Evolutionary conservation across 1,140 invertebrate genomes (phyloP).

Genomic region (Berghia stephanieae): DNA sequence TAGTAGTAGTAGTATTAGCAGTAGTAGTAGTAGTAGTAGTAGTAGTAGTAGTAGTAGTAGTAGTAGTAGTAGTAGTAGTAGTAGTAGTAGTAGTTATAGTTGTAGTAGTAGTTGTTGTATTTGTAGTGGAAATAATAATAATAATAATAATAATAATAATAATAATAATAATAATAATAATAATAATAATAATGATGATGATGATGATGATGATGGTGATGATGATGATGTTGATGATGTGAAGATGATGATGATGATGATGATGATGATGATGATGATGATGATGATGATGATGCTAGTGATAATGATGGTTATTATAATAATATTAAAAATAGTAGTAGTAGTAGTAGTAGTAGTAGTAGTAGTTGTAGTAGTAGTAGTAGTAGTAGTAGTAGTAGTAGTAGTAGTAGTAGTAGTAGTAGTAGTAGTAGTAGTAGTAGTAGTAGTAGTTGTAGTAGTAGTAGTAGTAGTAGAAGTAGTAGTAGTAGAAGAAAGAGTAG

Average conservation of each 20-base stretch:
- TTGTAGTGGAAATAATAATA: slow-evolving; percentile 17
- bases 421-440: too few relatives aligned
- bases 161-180: slow-evolving; percentile 27
- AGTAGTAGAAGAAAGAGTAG: too few relatives aligned
- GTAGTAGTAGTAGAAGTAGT: too few relatives aligned
- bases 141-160: slow-evolving; percentile 27
- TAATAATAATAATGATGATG: slow-evolving; percentile 21
- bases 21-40: too few relatives aligned
- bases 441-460: too few relatives aligned
- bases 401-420: too few relatives aligned
- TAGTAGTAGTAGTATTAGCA: too few relatives aligned
- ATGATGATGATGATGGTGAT: slow-evolving; percentile 19
- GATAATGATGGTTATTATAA: neutral
- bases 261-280: neutral
- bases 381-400: too few relatives aligned
- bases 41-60: neutral
- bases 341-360: too few relatives aligned
- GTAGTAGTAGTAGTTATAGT: neutral
- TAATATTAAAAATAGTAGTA: neutral
- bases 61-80: neutral
- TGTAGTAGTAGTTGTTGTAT: neutral
- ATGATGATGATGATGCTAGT: neutral
- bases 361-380: too few relatives aligned
- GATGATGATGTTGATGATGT: slow-evolving; percentile 19
- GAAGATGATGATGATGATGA: slow-evolving; percentile 12